A percentile compares a stretch with the other conserved stretches of the same genome.
Conservation (phyloP, 2,797 vertebrate genomes). For the Protosalanx chinensis region DNA sequence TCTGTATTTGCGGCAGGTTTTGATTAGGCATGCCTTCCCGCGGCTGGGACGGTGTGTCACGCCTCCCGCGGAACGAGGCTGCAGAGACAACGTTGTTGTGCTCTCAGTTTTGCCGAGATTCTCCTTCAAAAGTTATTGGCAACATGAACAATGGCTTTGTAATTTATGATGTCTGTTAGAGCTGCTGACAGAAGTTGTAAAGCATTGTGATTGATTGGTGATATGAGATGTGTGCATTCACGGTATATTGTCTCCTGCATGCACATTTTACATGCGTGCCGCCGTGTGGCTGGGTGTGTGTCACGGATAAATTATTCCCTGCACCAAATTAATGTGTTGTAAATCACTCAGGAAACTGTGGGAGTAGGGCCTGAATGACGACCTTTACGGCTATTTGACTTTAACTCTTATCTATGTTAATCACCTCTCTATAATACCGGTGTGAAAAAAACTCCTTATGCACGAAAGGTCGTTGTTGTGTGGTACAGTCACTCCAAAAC, state of each 20-base stretch:
- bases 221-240: slow-evolving; percentile 71
- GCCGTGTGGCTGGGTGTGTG: slow-evolving; percentile 54
- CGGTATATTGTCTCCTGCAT: slow-evolving; percentile 63
- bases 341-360: slow-evolving; percentile 60
- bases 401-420: slow-evolving; percentile 75
- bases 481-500: slow-evolving; percentile 20
- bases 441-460: slow-evolving; percentile 61
- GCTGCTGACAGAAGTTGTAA: slow-evolving; percentile 71
- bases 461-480: slow-evolving; percentile 63
- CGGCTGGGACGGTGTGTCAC: slow-evolving; percentile 23
- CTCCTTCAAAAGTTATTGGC: slow-evolving; percentile 78
- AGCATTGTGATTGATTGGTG: slow-evolving; percentile 75
- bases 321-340: slow-evolving; percentile 72
- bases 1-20: slow-evolving; percentile 33
- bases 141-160: slow-evolving; percentile 65
- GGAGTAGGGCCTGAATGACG: slow-evolving; percentile 68
- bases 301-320: slow-evolving; percentile 70
- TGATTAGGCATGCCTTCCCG: slow-evolving; percentile 27
- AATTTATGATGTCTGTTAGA: slow-evolving; percentile 71
- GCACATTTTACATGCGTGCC: slow-evolving; percentile 52
- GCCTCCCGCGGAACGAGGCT: slow-evolving; percentile 28
- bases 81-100: slow-evolving; percentile 31
- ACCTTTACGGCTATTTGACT: slow-evolving; percentile 76
- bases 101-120: slow-evolving; percentile 55
- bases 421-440: slow-evolving; percentile 67